Base-by-base conservation (phyloP, 2,888 invertebrate species). In the Plebejus argus region DNA sequence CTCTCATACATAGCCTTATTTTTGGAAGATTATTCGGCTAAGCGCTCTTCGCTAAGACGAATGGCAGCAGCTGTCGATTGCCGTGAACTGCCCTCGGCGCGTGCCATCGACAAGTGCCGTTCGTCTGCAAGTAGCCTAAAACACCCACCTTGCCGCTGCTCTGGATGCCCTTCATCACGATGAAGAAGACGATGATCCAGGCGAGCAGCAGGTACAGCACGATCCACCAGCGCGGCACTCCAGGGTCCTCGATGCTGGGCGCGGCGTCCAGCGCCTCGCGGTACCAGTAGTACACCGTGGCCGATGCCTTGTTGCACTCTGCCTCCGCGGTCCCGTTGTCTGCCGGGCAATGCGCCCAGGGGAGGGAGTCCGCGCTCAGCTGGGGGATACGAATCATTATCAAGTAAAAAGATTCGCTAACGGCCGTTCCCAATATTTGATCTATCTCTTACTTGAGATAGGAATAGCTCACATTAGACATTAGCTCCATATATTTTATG, bases 101-200 rank as follows among this genome's bases (percentile, higher is more conserved):
- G 1, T 12, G 35, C 35, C 7, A 35, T 35, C 35, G 35, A 35
- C 35, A 0, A 6, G 35, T 35, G 35, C 35, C 7, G 53, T 28
- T 28, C 23, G 28, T 23, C 23, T 15, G 5, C 28, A 10, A 23
- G 4, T 3, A 33, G 66, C 28, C 28, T 23, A 33, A 70, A 33
- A 33, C 33, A 78, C 83, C 83, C 87, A 98, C 98, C 96, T 98
- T 98, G 85, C 99, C 99, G 81, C 98, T 98, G 84, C 98, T 98
- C 92, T 99, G 98, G 81, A 99, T 99, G 75, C 99, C 99, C 90
- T 98, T 98, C 98, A 98, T 98, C 72, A 99, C 98, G 86, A 99
- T 98, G 87, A 98, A 97, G 94, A 98, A 99, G 49, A 99, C 98
- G 81, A 98, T 95, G 76, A 96, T 90, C 99, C 99, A 99, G 33